A percentile compares a stretch with the other conserved stretches of the same genome.
Evolutionary conservation across 2,888 invertebrate species (phyloP).

Genomic region (Thysanoteuthis rhombus): DNA sequence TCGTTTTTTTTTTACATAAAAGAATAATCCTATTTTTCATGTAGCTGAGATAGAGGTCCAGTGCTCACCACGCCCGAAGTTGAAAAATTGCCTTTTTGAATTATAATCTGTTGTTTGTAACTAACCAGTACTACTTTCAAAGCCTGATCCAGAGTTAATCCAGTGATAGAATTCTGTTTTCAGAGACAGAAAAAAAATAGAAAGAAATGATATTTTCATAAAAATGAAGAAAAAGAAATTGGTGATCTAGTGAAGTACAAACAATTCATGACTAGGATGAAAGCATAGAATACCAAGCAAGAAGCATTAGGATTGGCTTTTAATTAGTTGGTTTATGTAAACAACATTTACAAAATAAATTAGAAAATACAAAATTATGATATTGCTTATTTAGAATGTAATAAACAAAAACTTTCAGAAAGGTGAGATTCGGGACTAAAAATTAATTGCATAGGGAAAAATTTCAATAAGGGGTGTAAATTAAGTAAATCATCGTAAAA

Average conservation of each 20-base stretch:
- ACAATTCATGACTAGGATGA: neutral
- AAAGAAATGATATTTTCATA: neutral
- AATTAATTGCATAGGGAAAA: no score
- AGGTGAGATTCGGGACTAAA: neutral
- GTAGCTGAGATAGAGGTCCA: neutral
- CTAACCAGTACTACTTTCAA: neutral
- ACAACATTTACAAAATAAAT: neutral
- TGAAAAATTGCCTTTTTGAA: neutral
- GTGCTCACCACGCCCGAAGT: neutral
- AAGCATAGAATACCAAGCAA: neutral
- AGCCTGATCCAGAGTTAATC: neutral
- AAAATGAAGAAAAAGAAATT: neutral
- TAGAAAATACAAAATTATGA: neutral
- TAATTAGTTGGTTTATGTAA: slow-evolving; percentile 12
- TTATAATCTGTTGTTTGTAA: neutral
- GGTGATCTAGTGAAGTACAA: neutral
- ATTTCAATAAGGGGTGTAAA: neutral
- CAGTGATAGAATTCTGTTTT: neutral
- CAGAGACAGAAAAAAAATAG: neutral
- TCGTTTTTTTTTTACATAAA: neutral
- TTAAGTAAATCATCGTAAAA: neutral
- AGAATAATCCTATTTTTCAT: neutral
- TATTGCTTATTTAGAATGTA: neutral
- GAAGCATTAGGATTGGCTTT: neutral
- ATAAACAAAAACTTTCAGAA: neutral